Conservation (phyloP, 2,888 invertebrate genomes). For the Hecatera dysodea region DNA sequence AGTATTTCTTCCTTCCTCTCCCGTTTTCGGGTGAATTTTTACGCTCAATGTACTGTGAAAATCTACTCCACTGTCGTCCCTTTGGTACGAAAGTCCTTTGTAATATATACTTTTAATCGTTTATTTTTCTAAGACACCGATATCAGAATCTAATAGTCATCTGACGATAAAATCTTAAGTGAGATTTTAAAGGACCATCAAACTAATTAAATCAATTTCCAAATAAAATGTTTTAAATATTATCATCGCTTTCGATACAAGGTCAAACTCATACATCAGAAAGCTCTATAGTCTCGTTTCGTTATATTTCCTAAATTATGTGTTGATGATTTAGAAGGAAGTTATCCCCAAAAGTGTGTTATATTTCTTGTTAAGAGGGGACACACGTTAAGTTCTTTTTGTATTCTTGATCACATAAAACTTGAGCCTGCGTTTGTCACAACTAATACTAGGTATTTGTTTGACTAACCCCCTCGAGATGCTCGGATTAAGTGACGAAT, state of each 20-base stretch:
- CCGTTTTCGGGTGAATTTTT: constrained; percentile 71
- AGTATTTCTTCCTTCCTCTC: constrained; percentile 70
- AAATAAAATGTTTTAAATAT: constrained; percentile 13
- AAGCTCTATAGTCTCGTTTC: neutral
- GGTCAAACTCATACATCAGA: neutral
- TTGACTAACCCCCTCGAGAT: constrained; percentile 77
- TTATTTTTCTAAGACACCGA: constrained; percentile 63
- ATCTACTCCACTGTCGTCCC: constrained; percentile 71
- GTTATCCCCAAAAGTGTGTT: constrained; percentile 10
- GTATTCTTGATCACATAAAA: constrained; percentile 62
- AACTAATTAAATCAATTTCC: constrained; percentile 26
- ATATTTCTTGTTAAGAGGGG: constrained; percentile 36
- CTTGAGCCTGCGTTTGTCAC: constrained; percentile 76
- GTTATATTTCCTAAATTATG: constrained; percentile 6
- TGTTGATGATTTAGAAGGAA: constrained; percentile 27
- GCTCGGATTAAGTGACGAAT: constrained; percentile 88
- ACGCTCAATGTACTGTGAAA: constrained; percentile 79
- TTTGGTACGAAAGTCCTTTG: constrained; percentile 63
- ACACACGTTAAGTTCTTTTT: constrained; percentile 36
- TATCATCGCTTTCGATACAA: neutral
- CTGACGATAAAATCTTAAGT: constrained; percentile 25
- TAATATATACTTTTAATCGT: constrained; percentile 69
- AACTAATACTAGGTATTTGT: constrained; percentile 85
- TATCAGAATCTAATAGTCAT: constrained; percentile 54
- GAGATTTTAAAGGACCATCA: constrained; percentile 32